These are phyloP conservation scores for Cepaea nemoralis DNA, from an alignment of 1,140 invertebrate genomes.

Conservation along the genomic window DNA sequence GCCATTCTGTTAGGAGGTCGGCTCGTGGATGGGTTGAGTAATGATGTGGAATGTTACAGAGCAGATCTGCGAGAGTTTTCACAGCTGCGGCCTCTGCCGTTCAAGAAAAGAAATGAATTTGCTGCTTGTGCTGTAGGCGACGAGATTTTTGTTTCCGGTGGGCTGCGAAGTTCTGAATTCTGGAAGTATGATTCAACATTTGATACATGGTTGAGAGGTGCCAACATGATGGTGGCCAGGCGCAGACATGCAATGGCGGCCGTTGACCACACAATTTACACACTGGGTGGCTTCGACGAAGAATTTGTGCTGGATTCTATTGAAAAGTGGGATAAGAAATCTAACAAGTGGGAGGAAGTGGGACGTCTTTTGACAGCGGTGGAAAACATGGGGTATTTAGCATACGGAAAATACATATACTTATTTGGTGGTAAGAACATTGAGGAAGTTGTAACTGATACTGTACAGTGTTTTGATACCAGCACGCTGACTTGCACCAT, in stretches of 20 bases:
- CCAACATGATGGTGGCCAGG: constrained; percentile 62
- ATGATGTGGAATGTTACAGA: constrained; percentile 66
- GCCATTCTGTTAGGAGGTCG: constrained; percentile 65
- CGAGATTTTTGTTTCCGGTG: constrained; percentile 67
- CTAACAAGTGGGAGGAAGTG: constrained; percentile 59
- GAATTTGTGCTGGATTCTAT: constrained; percentile 63
- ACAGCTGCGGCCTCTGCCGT: constrained; percentile 62
- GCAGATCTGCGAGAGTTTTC: constrained; percentile 61
- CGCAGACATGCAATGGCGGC: constrained; percentile 65
- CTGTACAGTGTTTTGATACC: constrained; percentile 66
- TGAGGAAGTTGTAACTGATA: constrained; percentile 65
- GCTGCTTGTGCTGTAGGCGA: constrained; percentile 63
- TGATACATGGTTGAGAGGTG: constrained; percentile 63
- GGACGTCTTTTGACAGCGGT: constrained; percentile 60
- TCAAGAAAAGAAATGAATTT: constrained; percentile 68
- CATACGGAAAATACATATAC: constrained; percentile 62
- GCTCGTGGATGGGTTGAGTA: constrained; percentile 64
- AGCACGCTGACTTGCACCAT: constrained; percentile 52
- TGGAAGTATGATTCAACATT: constrained; percentile 68
- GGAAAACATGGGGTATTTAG: constrained; percentile 68
- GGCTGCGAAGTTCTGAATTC: constrained; percentile 64
- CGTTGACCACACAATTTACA: constrained; percentile 64
- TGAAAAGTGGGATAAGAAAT: constrained; percentile 63
- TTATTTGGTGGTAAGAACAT: constrained; percentile 68
- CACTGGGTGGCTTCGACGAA: constrained; percentile 68